phyloP scores from a whole-genome alignment of 2,113 vertebrate species.

The Pituophis catenifer region DNA sequence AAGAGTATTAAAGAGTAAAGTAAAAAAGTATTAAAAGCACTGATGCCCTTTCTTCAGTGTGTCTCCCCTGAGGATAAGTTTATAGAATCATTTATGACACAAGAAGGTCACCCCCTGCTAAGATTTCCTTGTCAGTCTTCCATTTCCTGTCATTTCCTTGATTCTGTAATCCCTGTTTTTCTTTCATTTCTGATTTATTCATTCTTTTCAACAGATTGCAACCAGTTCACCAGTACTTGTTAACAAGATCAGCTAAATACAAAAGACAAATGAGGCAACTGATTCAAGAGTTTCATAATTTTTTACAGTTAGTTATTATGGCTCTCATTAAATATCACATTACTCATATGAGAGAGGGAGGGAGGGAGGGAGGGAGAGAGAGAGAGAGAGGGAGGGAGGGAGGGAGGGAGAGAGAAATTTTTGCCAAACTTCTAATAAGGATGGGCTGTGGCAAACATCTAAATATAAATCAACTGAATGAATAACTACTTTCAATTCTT shows the following conservation, averaged over 20 bases:
- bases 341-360: not conserved
- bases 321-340: not conserved
- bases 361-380: too few species aligned
- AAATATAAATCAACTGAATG: not conserved
- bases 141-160: not conserved
- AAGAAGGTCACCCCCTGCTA: not conserved
- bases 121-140: not conserved
- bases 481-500: not conserved
- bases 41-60: not conserved
- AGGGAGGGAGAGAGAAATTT: not conserved
- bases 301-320: not conserved
- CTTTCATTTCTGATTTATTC: not conserved
- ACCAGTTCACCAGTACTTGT: not conserved
- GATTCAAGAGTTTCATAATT: not conserved
- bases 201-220: not conserved
- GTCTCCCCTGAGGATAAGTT: not conserved
- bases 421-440: not conserved
- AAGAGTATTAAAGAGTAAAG: too few species aligned
- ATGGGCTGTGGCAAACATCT: not conserved
- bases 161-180: not conserved
- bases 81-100: conserved; percentile 5
- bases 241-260: not conserved
- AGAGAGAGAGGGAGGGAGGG: too few species aligned
- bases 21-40: not conserved
- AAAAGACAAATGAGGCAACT: not conserved